phyloP scores from a whole-genome alignment of 2,888 invertebrate genomes.

The Chorisops tibialis region DNA sequence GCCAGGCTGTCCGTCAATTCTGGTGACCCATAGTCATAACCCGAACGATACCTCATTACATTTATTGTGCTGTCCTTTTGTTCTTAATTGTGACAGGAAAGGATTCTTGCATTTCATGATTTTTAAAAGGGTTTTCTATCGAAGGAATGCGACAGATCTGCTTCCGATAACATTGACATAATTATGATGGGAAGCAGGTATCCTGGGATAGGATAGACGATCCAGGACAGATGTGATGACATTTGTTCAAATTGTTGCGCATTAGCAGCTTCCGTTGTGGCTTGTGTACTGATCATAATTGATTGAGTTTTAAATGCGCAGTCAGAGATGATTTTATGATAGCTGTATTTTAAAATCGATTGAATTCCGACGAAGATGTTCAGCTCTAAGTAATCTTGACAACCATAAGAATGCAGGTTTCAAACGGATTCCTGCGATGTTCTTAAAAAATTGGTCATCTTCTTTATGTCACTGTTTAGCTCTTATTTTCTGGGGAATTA shows the following conservation, averaged over 20 bases:
- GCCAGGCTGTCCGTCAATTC: background rate
- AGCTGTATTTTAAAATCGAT: too few relatives aligned
- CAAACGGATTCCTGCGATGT: too few relatives aligned
- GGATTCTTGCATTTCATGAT: slow-evolving; percentile 27
- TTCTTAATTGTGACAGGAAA: slow-evolving; percentile 23
- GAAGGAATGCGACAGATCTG: slow-evolving; percentile 1
- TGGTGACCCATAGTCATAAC: slow-evolving; percentile 1
- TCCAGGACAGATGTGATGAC: slow-evolving; percentile 7
- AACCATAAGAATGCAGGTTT: too few relatives aligned
- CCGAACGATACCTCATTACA: slow-evolving; percentile 20
- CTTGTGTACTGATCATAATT: too few relatives aligned
- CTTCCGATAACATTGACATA: slow-evolving; percentile 8
- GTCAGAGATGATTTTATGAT: too few relatives aligned
- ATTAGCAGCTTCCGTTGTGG: too few relatives aligned
- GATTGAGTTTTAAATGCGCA: too few relatives aligned
- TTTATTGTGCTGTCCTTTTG: slow-evolving; percentile 24
- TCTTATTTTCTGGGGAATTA: too few relatives aligned
- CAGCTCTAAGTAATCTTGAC: too few relatives aligned
- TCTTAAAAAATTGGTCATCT: too few relatives aligned
- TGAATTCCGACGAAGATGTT: too few relatives aligned
- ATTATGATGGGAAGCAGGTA: slow-evolving; percentile 9
- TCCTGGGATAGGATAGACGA: background rate
- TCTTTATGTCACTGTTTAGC: too few relatives aligned
- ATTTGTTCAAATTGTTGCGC: background rate
- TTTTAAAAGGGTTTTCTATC: slow-evolving; percentile 23